A percentile compares a stretch with the other conserved stretches of the same genome.
phyloP scores from a whole-genome alignment of 2,888 invertebrate species.

The Leptogaster cylindrica region DNA sequence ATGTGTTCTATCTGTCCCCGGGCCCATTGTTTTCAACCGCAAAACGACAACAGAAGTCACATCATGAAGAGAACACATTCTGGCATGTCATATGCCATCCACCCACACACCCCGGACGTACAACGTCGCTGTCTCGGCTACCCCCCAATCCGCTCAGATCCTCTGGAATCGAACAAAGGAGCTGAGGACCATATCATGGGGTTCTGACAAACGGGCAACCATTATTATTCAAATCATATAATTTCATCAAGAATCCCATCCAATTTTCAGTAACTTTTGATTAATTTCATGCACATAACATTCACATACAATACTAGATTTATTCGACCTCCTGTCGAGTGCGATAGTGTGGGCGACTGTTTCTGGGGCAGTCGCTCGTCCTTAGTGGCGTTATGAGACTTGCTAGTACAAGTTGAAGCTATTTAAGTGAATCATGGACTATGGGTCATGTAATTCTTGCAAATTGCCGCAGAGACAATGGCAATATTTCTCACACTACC shows the following conservation, averaged over 20 bases:
- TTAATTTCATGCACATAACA: slow-evolving; percentile 46
- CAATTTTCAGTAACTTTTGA: slow-evolving; percentile 48
- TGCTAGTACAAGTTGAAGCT: slow-evolving; percentile 27
- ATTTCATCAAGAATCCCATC: slow-evolving; percentile 46
- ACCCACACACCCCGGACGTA: background rate
- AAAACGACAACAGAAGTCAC: slow-evolving; percentile 38
- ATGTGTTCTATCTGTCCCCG: slow-evolving; percentile 44
- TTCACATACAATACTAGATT: slow-evolving; percentile 34
- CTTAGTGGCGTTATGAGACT: slow-evolving; percentile 22
- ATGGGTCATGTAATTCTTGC: slow-evolving; percentile 41
- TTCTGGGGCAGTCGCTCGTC: background rate
- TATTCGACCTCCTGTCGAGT: slow-evolving; percentile 2
- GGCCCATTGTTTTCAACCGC: slow-evolving; percentile 40
- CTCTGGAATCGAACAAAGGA: background rate
- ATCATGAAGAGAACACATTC: slow-evolving; percentile 24
- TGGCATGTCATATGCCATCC: slow-evolving; percentile 12
- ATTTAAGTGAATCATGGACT: slow-evolving; percentile 37
- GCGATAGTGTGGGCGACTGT: background rate
- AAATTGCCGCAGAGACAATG: slow-evolving; percentile 40
- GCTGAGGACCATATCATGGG: background rate
- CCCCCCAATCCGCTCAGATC: background rate
- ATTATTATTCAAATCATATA: slow-evolving; percentile 43
- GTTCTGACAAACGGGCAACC: slow-evolving; percentile 8
- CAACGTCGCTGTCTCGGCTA: background rate
- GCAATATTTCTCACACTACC: slow-evolving; percentile 27